phyloP scores from a whole-genome alignment of 2,888 invertebrate genomes.

The Drosophila tanythrix region DNA sequence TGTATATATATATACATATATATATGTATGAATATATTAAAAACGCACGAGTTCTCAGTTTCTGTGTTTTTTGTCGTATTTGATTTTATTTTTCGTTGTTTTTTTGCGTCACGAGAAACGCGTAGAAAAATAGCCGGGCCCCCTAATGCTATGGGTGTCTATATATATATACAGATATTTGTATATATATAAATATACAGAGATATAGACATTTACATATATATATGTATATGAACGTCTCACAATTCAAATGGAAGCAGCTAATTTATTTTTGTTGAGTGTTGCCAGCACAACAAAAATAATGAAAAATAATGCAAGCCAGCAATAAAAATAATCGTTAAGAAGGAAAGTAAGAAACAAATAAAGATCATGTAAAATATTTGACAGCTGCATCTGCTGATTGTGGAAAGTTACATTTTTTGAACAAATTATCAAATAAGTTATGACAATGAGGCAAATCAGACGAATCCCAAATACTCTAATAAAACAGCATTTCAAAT shows the following conservation, averaged over 20 bases:
- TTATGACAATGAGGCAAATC: conserved; percentile 10
- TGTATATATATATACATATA: conserved; percentile 2
- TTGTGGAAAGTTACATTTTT: conserved; percentile 16
- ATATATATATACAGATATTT: conserved; percentile 10
- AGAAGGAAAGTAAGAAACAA: conserved; percentile 15
- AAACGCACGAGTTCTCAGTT: conserved; percentile 16
- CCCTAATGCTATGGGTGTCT: conserved; percentile 47
- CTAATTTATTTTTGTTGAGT: conserved; percentile 27
- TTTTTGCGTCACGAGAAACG: conserved; percentile 60
- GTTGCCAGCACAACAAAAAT: conserved; percentile 63
- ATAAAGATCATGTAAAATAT: conserved; percentile 28
- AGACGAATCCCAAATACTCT: conserved; percentile 7
- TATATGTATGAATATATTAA: not conserved
- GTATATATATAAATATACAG: conserved; percentile 7
- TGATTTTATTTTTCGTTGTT: conserved; percentile 25
- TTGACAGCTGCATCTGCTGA: conserved; percentile 46
- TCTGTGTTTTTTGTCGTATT: conserved; percentile 4
- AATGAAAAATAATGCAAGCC: conserved; percentile 21
- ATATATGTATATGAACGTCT: conserved; percentile 12
- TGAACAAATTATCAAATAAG: conserved; percentile 13
- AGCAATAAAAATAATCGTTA: conserved; percentile 25
- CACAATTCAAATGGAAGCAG: conserved; percentile 39
- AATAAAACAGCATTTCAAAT: not conserved
- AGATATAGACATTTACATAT: not conserved
- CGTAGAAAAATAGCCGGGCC: conserved; percentile 56